Evolutionary conservation across 2,113 vertebrate species (phyloP).

Genomic region (Chascanopsetta lugubris): DNA sequence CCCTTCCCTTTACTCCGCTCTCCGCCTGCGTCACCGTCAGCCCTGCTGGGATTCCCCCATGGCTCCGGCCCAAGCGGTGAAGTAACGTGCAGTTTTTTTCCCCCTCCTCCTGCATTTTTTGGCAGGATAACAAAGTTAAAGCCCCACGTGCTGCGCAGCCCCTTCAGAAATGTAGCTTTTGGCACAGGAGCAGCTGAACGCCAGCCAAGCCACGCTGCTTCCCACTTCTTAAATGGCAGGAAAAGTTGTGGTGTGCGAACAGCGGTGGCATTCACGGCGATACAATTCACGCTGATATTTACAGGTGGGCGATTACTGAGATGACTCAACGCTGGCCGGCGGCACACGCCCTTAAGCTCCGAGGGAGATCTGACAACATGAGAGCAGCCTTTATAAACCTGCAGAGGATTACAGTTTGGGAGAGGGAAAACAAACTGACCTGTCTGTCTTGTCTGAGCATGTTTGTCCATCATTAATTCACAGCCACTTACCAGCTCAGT

Average conservation of each 20-base stretch:
- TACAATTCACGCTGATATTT: constrained; percentile 22
- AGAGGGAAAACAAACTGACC: constrained; percentile 49
- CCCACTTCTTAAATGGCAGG: constrained; percentile 35
- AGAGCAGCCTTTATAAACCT: constrained; percentile 11
- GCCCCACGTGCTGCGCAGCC: constrained; percentile 51
- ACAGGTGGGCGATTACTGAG: constrained; percentile 28
- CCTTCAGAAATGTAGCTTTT: constrained; percentile 70
- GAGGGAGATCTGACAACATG: constrained; percentile 32
- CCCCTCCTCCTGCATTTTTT: constrained; percentile 63
- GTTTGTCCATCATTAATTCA: constrained; percentile 52
- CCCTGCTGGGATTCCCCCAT: constrained; percentile 70
- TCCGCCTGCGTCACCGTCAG: constrained; percentile 56
- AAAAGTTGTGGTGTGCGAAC: constrained; percentile 37
- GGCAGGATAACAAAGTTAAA: constrained; percentile 64
- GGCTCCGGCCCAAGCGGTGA: constrained; percentile 64
- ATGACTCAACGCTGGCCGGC: constrained; percentile 15
- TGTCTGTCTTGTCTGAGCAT: constrained; percentile 51
- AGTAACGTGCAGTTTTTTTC: constrained; percentile 58
- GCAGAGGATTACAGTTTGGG: constrained; percentile 39
- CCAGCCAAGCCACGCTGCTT: constrained; percentile 68
- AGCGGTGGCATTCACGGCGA: constrained; percentile 5
- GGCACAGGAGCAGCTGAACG: constrained; percentile 77
- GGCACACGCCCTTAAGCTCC: constrained; percentile 41
- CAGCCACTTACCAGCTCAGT: constrained; percentile 50
- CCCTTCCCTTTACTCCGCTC: constrained; percentile 22